Conservation (phyloP, 1,140 invertebrate genomes). For the Cotesia glomerata region DNA sequence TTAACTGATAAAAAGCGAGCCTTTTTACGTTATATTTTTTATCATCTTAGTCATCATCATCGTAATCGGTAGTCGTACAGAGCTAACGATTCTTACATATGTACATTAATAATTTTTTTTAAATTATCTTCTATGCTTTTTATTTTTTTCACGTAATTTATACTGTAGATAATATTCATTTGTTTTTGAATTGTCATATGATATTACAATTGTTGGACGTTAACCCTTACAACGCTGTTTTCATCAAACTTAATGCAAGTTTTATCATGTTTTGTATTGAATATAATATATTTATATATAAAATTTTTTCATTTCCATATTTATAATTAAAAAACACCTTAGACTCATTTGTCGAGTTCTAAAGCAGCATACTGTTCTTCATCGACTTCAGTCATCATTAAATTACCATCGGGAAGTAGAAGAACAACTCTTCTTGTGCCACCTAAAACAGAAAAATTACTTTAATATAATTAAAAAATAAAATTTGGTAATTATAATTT, state of each 20-base stretch:
- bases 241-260: neutral
- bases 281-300: neutral
- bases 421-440: slow-evolving; percentile 81
- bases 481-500: too few species aligned
- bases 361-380: slow-evolving; percentile 81
- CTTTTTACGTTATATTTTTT: slow-evolving; percentile 16
- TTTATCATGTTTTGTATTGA: slow-evolving; percentile 8
- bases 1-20: slow-evolving; percentile 33
- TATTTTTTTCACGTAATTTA: neutral
- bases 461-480: too few species aligned
- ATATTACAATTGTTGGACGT: too few species aligned
- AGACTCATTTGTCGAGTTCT: slow-evolving; percentile 68
- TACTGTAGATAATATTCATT: too few species aligned
- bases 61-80: slow-evolving; percentile 33
- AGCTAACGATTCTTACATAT: slow-evolving; percentile 54
- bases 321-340: neutral
- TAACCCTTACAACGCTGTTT: neutral
- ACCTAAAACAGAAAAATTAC: slow-evolving; percentile 61
- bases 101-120: slow-evolving; percentile 41
- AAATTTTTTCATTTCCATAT: neutral
- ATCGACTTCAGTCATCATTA: slow-evolving; percentile 84
- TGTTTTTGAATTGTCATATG: too few species aligned
- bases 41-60: neutral
- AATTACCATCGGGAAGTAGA: slow-evolving; percentile 78
- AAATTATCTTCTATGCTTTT: neutral